Base-by-base conservation (phyloP, 1,140 invertebrate species). In the Apocrypta bakeri region DNA sequence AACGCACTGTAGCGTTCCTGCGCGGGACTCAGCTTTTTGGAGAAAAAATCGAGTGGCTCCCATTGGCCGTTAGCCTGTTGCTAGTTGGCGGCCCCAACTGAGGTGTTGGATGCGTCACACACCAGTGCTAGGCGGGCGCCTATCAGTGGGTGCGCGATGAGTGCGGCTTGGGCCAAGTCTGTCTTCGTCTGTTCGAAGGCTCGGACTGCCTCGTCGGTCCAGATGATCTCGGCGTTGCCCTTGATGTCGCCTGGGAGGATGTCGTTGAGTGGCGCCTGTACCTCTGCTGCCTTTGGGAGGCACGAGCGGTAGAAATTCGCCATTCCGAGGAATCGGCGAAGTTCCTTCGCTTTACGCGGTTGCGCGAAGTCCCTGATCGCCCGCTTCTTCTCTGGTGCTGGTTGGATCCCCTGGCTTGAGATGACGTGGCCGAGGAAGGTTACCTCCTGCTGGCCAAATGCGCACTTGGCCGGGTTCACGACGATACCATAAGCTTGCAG, bases 401-500 rank as follows among this genome's bases (percentile, higher is more conserved):
- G 74, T n/a, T 48, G n/a, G n/a, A n/a, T n/a, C n/a, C n/a, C n/a
- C n/a, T n/a, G n/a, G 11, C 42, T 27, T 0, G 12, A n/a, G 0
- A 81, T 48, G 14, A 21, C 1, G 75, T 78, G 68, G 0, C 79
- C 78, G 4, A 84, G 79, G 33, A 73, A 78, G 6, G 37, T 37
- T 0, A 79, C 76, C 6, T 31, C 24, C 1, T 2, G 3, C 11
- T 12, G 56, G 1, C 72, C 83, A 2, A 79, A 74, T 1, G n/a
- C 40, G 24, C 69, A 82, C 37, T 84, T 82, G 8, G 37, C 69
- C 2, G 29, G 4, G 6, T 79, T 84, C 11, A 81, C 27, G 0
- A 27, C 37, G 1, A 84, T 8, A 14, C 69, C 69, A 25, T 63
- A 73, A 2, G 61, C 11, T 2, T n/a, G 3, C 0, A 79, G 25